Conservation (phyloP, 2,797 vertebrate species). For the Poecilia picta region DNA sequence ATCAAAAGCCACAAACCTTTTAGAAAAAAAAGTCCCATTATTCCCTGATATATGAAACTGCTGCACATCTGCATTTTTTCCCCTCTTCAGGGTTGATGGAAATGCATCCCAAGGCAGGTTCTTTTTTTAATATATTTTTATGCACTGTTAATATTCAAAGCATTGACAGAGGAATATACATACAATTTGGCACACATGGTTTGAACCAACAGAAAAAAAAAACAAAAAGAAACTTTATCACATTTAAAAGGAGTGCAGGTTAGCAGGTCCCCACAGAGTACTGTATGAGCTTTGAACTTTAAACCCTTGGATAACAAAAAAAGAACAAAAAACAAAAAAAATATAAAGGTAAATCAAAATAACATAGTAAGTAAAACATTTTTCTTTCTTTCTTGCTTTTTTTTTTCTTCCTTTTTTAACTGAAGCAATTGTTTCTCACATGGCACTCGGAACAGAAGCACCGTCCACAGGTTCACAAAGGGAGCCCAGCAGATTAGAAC, state of each 20-base stretch:
- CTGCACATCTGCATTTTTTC: constrained; percentile 49
- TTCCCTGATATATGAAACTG: constrained; percentile 63
- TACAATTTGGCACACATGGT: constrained; percentile 86
- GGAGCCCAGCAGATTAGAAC: constrained; percentile 81
- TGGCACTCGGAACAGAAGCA: constrained; percentile 80
- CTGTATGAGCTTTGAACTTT: constrained; percentile 80
- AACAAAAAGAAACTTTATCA: constrained; percentile 59
- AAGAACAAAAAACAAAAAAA: constrained; percentile 43
- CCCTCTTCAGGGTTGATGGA: constrained; percentile 66
- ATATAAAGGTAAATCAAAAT: constrained; percentile 75
- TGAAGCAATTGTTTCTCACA: constrained; percentile 82
- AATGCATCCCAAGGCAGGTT: constrained; percentile 74
- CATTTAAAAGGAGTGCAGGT: constrained; percentile 78
- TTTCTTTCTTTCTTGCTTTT: constrained; percentile 50
- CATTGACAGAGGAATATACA: constrained; percentile 80
- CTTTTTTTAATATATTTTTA: constrained; percentile 70
- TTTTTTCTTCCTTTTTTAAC: constrained; percentile 35
- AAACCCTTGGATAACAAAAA: constrained; percentile 80
- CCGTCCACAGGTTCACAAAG: constrained; percentile 83
- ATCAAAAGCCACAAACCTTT: constrained; percentile 56
- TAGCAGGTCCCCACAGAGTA: constrained; percentile 70
- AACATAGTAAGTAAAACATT: constrained; percentile 79
- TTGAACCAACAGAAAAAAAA: constrained; percentile 76
- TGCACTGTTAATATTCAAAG: constrained; percentile 83
- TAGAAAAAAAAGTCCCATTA: constrained; percentile 57